These are phyloP conservation scores for Poecile montanus DNA, from an alignment of 2,797 vertebrate species.

Conservation along the genomic window DNA sequence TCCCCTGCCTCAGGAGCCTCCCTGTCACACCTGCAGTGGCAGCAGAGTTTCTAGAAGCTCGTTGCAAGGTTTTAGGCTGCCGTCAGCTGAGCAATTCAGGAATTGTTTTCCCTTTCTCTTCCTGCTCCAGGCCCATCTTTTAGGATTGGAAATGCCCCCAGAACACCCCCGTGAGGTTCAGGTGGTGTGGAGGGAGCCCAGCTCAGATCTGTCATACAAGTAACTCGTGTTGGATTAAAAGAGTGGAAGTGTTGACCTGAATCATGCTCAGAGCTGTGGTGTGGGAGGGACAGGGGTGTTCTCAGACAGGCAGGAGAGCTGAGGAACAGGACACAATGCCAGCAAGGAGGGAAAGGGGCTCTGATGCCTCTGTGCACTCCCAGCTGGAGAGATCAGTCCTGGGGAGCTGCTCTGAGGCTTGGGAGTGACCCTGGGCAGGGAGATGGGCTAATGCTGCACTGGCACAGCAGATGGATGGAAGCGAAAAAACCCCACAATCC, in stretches of 20 bases:
- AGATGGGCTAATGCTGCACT: background rate
- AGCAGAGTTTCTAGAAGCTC: background rate
- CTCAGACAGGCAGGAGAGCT: background rate
- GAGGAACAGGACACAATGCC: background rate
- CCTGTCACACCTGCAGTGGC: accelerated
- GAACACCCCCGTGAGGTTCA: background rate
- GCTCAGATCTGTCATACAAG: background rate
- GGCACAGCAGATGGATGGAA: background rate
- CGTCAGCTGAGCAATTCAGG: background rate
- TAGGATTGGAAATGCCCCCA: background rate
- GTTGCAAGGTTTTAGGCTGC: background rate
- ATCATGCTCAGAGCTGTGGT: background rate
- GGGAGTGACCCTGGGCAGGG: background rate
- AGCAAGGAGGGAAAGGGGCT: background rate
- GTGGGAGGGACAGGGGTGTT: background rate
- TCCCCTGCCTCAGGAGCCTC: background rate
- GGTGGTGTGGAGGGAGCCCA: background rate
- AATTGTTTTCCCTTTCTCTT: background rate
- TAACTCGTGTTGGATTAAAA: background rate
- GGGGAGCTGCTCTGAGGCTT: background rate
- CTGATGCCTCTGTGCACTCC: background rate
- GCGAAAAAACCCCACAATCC: background rate
- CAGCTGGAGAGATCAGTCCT: background rate
- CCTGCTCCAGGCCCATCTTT: background rate
- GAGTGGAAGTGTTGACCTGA: background rate